Evolutionary conservation across 2,888 invertebrate genomes (phyloP).

Genomic region (Cantharis rustica): DNA sequence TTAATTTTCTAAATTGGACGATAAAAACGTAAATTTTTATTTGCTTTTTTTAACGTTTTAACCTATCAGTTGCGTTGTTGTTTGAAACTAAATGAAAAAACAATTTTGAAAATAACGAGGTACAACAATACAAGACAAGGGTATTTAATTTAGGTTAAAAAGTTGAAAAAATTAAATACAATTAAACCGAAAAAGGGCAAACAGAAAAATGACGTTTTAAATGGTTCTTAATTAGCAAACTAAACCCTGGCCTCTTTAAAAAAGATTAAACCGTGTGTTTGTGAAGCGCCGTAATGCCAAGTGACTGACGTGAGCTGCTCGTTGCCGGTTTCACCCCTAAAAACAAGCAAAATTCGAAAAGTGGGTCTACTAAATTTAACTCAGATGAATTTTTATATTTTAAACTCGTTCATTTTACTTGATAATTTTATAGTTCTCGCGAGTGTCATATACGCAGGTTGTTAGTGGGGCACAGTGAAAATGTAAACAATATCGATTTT

Average conservation of each 20-base stretch:
- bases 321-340: conserved; percentile 33
- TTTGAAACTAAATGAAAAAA: neutral
- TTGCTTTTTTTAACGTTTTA: neutral
- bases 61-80: neutral
- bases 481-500: conserved; percentile 56
- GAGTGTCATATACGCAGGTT: conserved; percentile 6
- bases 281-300: conserved; percentile 56
- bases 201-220: conserved; percentile 57
- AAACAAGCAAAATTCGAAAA: conserved; percentile 32
- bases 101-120: neutral
- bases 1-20: neutral
- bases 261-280: conserved; percentile 58
- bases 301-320: conserved; percentile 55
- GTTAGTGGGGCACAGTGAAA: conserved; percentile 32
- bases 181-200: conserved; percentile 43
- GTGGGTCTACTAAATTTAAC: conserved; percentile 29
- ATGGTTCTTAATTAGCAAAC: conserved; percentile 58
- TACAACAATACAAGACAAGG: conserved; percentile 27
- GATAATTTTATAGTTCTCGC: conserved; percentile 24
- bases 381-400: conserved; percentile 30
- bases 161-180: conserved; percentile 48
- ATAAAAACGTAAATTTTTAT: neutral
- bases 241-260: conserved; percentile 57
- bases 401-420: conserved; percentile 22
- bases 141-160: conserved; percentile 38